Conservation (phyloP, 1,140 invertebrate genomes). For the Belonocnema kinseyi region DNA sequence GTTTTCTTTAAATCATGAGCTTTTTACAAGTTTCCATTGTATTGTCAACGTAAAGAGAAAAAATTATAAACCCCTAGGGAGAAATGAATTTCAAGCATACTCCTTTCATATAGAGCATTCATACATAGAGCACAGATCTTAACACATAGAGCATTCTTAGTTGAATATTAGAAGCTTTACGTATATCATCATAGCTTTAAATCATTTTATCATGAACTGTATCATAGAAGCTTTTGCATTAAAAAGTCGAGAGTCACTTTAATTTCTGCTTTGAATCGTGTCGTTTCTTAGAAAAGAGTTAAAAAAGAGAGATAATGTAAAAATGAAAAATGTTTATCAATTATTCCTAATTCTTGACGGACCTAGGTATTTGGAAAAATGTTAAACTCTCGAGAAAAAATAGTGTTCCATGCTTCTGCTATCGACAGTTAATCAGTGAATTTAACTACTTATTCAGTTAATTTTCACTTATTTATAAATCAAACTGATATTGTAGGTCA, state of each 20-base stretch:
- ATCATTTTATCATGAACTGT: neutral
- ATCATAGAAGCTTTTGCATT: constrained; percentile 10
- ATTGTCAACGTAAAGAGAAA: neutral
- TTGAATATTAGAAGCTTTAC: neutral
- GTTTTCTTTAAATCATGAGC: neutral
- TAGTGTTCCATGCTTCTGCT: too few relatives aligned
- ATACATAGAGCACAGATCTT: too few relatives aligned
- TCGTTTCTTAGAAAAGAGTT: neutral
- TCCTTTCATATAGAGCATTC: too few relatives aligned
- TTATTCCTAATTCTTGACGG: neutral
- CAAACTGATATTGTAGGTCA: too few relatives aligned
- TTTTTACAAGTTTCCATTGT: neutral
- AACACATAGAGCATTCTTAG: too few relatives aligned
- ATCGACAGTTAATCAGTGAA: too few relatives aligned
- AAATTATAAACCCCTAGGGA: neutral
- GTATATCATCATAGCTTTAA: constrained; percentile 6
- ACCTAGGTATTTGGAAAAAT: too few relatives aligned
- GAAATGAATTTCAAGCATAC: too few relatives aligned
- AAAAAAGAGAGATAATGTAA: neutral
- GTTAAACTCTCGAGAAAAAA: too few relatives aligned
- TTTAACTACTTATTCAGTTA: too few relatives aligned
- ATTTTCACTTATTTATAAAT: too few relatives aligned
- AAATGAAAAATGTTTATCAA: neutral
- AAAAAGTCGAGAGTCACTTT: neutral
- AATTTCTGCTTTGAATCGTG: constrained; percentile 4